Conservation (phyloP, 1,140 invertebrate genomes). For the Ctenoplectra terminalis region DNA sequence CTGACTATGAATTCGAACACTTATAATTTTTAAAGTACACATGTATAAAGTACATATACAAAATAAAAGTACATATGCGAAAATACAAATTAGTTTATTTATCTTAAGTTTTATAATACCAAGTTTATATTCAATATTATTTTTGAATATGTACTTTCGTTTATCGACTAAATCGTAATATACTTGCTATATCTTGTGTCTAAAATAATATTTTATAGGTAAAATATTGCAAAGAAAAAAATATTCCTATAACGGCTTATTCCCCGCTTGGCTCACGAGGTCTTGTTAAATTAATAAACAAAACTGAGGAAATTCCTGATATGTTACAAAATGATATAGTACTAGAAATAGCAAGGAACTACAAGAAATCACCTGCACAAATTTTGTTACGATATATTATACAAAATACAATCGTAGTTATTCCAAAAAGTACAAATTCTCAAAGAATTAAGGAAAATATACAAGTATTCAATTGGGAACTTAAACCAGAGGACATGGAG, state of each 20-base stretch:
- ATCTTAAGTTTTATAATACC: too few species aligned
- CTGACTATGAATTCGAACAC: too few species aligned
- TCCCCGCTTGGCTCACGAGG: conserved; percentile 86
- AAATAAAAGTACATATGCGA: too few species aligned
- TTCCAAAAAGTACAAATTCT: conserved; percentile 86
- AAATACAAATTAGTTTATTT: too few species aligned
- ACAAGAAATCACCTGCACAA: conserved; percentile 85
- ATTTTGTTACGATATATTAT: conserved; percentile 84
- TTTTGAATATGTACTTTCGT: too few species aligned
- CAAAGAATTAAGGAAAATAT: conserved; percentile 85
- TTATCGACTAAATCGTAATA: too few species aligned
- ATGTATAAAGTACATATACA: too few species aligned
- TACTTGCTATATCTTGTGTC: too few species aligned
- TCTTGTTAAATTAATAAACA: conserved; percentile 80
- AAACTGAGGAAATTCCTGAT: conserved; percentile 84
- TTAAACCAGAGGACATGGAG: conserved; percentile 76
- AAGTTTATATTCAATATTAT: too few species aligned
- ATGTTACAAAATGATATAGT: conserved; percentile 88
- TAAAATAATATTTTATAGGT: conserved; percentile 75
- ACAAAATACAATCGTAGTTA: conserved; percentile 84
- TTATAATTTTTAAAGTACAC: too few species aligned
- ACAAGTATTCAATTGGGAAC: conserved; percentile 80
- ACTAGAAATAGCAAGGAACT: conserved; percentile 85
- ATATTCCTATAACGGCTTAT: conserved; percentile 86
- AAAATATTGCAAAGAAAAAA: conserved; percentile 83